Evolutionary conservation across 2,888 invertebrate genomes (phyloP), one percentile per base, ranked within the genome.

Genomic region (Ischnura elegans): DNA sequence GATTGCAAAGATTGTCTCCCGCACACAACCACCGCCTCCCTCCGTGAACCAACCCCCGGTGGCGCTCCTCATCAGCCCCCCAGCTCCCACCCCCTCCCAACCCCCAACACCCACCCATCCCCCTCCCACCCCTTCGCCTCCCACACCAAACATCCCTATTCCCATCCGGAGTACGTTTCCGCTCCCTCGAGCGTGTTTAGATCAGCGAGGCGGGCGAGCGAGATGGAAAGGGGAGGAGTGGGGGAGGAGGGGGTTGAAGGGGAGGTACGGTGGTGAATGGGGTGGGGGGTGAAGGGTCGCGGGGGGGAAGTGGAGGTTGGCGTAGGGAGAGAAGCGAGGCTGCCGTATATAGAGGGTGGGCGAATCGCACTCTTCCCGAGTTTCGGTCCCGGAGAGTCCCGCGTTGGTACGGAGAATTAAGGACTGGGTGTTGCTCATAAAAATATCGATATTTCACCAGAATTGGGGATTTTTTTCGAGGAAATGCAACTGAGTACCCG

Each of bases 111-210:
- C 25, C 45, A 25, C n/a, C 86, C 45, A 8, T 13, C 86, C 5
- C 43, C 42, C 86, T 25, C 43, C n/a, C 55, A 19, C 19, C 29
- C 61, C 90, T 19, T 6, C 51, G 16, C 29, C 29, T 8, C 45
- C 21, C 45, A 25, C 3, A 4, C 45, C 86, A 43, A 29, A 19
- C 25, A 36, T 8, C 13, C 87, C 55, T 36, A 1, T 36, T 3
- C 36, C 8, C 76, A 6, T 29, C 19, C 55, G 10, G n/a, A 0
- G 19, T 29, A 25, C 90, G 21, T 16, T 42, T 25, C 55, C 90
- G 61, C 90, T 42, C 87, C 29, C 87, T 51, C 47, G 29, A 51
- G 51, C 47, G 76, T 76, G 76, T 76, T 76, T 76, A 76, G 76
- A 76, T 76, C 76, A 76, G 76, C 76, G 42, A 55, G 87, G 87